Base-by-base conservation (phyloP, 2,113 vertebrate genomes). In the Clupea harengus region DNA sequence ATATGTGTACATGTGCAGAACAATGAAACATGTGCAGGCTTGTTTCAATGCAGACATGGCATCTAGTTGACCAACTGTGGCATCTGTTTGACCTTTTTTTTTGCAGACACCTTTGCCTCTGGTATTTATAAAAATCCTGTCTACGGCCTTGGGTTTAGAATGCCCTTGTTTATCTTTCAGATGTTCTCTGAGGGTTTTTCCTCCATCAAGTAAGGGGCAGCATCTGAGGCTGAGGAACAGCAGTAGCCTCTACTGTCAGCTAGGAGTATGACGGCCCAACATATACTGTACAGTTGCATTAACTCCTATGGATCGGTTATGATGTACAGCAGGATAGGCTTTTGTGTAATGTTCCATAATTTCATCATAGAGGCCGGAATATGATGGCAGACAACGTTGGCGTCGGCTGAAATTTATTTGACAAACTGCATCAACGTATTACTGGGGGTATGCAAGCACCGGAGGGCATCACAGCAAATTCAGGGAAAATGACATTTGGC, bases 381-480 rank as follows among this genome's bases (percentile, higher is more conserved):
- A 78, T 78, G 72, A 78, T 17, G 32, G 72, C 72, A 39, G 72
- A 78, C 25, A 0, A 39, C 13, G 32, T 18, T 78, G 72, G 72
- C 25, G 72, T 78, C 72, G 5, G 28, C 13, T 18, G 28, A 39
- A 52, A 39, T 78, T 78, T 39, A 11, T 39, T 78, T 78, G 72
- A 78, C 72, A 78, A 78, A 78, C 32, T 78, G 32, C 72, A 78
- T 78, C 72, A 78, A 78, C 72, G 4, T 39, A 78, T 78, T 78
- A 78, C 25, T 78, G 11, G 11, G 28, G 28, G 72, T 32, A 39
- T 44, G 28, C 13, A 39, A 78, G 28, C 32, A 78, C 72, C 72
- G 15, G 10, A 15, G 72, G 72, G 25, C 10, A 78, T 78, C 44
- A 4, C 28, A 32, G 28, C 10, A 39, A 78, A 78, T 60, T 60